Evolutionary conservation across 1,140 invertebrate species (phyloP).

Genomic region (Nephotettix cincticeps): DNA sequence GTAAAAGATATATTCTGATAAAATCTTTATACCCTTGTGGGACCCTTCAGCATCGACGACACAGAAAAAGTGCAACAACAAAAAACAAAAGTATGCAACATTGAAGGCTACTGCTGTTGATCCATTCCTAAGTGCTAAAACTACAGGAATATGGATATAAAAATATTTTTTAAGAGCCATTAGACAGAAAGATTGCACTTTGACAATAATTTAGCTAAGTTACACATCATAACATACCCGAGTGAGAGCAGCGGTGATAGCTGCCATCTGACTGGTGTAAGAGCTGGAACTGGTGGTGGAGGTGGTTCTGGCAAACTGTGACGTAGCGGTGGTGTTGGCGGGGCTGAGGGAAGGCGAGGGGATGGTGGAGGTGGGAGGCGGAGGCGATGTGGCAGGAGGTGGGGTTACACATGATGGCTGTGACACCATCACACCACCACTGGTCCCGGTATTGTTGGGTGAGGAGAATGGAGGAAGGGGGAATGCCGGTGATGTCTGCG

Average conservation of each 20-base stretch:
- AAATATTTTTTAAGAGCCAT: too few species aligned
- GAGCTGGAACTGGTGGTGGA: constrained; percentile 44
- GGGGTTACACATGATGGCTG: constrained; percentile 28
- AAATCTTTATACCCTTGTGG: too few species aligned
- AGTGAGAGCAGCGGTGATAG: constrained; percentile 62
- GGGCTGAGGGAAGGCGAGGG: constrained; percentile 6
- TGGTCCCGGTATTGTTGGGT: constrained; percentile 38
- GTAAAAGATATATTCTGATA: too few species aligned
- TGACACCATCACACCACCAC: background rate
- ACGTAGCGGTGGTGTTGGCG: constrained; percentile 2
- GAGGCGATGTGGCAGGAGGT: constrained; percentile 6
- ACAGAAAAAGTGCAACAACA: too few species aligned
- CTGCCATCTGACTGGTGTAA: constrained; percentile 69
- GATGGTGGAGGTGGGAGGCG: background rate
- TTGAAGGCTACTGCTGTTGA: too few species aligned
- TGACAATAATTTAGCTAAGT: too few species aligned
- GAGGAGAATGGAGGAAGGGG: constrained; percentile 39
- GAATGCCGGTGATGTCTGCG: constrained; percentile 39
- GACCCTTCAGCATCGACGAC: too few species aligned
- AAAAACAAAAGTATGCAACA: too few species aligned
- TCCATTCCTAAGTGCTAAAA: too few species aligned
- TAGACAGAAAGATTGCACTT: too few species aligned
- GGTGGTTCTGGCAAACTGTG: constrained; percentile 1
- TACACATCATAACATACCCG: too few species aligned
- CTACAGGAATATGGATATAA: too few species aligned